Percentiles rank a stretch among this genome's conserved stretches.
Conservation (phyloP, 2,797 vertebrate genomes). For the Discoglossus pictus region DNA sequence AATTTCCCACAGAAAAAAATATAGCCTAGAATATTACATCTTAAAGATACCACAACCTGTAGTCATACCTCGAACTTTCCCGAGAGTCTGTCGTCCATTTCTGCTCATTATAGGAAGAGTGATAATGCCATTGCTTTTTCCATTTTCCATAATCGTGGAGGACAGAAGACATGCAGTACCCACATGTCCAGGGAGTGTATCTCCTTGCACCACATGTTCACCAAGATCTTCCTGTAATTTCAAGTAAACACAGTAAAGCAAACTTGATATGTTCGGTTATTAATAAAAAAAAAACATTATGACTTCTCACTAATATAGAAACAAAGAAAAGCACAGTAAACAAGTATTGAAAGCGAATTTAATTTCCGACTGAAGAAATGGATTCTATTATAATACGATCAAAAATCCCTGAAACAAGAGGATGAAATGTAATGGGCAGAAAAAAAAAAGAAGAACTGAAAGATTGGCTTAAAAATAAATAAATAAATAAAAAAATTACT, state of each 20-base stretch:
- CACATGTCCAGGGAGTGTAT: conserved; percentile 83
- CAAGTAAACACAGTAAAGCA: conserved; percentile 8
- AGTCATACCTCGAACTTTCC: conserved; percentile 89
- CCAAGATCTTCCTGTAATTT: conserved; percentile 85
- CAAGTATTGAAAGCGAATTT: too few species aligned
- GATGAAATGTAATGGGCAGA: too few species aligned
- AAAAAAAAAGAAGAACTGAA: too few species aligned
- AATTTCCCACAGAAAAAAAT: not conserved
- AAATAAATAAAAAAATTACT: too few species aligned
- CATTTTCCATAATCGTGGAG: conserved; percentile 83
- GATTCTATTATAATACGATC: too few species aligned
- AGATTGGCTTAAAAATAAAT: too few species aligned
- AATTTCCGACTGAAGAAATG: too few species aligned
- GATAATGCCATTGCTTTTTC: conserved; percentile 82
- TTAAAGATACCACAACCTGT: not conserved
- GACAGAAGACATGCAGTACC: conserved; percentile 93
- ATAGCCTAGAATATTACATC: not conserved
- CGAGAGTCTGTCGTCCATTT: conserved; percentile 89
- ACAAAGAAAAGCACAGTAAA: too few species aligned
- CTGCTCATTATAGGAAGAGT: conserved; percentile 94
- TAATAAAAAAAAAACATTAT: too few species aligned
- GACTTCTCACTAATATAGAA: too few species aligned
- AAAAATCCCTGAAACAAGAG: too few species aligned
- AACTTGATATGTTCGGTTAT: too few species aligned
- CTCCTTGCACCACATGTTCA: conserved; percentile 84